Evolutionary conservation across 2,113 vertebrate species (phyloP).

Genomic region (Lichenostomus cassidix): DNA sequence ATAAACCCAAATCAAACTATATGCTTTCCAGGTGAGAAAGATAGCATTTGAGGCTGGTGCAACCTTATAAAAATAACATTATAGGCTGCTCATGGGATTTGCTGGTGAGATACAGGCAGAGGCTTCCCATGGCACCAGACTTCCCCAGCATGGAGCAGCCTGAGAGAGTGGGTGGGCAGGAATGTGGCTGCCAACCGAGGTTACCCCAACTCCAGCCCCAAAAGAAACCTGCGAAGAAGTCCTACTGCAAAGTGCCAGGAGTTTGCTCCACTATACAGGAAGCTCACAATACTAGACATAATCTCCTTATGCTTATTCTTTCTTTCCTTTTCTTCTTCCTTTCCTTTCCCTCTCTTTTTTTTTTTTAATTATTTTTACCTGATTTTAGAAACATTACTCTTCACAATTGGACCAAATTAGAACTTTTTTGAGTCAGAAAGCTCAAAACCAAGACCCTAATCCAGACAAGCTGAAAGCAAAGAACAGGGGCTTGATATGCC

Average conservation of each 20-base stretch:
- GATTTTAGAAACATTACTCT: background rate
- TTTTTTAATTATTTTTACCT: too few relatives aligned
- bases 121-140: background rate
- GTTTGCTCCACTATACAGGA: background rate
- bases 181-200: background rate
- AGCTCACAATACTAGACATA: background rate
- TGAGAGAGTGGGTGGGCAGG: background rate
- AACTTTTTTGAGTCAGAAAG: background rate
- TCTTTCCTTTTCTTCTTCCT: background rate
- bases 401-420: background rate
- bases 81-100: background rate
- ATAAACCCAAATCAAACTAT: background rate
- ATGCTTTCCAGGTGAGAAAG: background rate
- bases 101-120: background rate
- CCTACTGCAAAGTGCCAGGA: background rate
- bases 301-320: background rate
- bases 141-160: background rate
- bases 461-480: background rate
- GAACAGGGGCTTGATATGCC: background rate
- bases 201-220: background rate
- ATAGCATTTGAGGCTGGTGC: background rate
- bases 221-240: background rate
- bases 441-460: background rate
- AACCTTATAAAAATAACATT: background rate
- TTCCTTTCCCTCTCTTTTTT: accelerated